Evolutionary conservation across 2,888 invertebrate species (phyloP).

Genomic region (Steinernema carpocapsae): DNA sequence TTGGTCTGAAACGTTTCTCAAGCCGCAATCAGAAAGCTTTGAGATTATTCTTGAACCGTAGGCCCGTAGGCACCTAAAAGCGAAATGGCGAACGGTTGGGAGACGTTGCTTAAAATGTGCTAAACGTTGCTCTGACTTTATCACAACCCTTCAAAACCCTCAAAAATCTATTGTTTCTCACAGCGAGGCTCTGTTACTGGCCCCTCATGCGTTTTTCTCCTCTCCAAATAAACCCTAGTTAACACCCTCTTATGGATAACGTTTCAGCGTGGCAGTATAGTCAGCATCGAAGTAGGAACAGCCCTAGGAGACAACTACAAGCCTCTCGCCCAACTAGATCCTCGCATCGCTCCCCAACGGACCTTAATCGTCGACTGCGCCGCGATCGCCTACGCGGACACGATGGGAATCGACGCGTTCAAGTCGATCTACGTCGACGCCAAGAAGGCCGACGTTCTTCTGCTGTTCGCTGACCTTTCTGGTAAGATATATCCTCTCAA

Average conservation of each 20-base stretch:
- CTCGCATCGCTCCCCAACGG: constrained; percentile 1
- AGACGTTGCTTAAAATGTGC: no score
- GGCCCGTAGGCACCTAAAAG: no score
- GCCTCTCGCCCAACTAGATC: background rate
- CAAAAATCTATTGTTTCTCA: no score
- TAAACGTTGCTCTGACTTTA: background rate
- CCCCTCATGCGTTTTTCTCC: no score
- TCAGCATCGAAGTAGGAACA: background rate
- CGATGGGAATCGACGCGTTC: constrained; percentile 61
- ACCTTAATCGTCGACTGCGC: constrained; percentile 55
- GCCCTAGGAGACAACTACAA: constrained; percentile 10
- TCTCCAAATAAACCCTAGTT: no score
- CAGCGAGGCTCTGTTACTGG: no score
- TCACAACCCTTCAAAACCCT: no score
- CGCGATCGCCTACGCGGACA: constrained; percentile 56
- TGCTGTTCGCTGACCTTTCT: constrained; percentile 38
- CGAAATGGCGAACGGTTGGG: no score
- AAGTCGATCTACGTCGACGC: constrained; percentile 40
- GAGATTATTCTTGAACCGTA: no score
- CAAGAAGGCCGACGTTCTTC: constrained; percentile 36
- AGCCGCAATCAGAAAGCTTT: no score
- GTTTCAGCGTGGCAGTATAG: constrained; percentile 8
- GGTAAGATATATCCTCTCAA: constrained; percentile 29
- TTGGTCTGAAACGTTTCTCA: background rate
- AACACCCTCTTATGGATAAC: no score